Evolutionary conservation across 2,888 invertebrate species (phyloP), one percentile per base, ranked within the genome.

Genomic region (Drosophila diplacantha): DNA sequence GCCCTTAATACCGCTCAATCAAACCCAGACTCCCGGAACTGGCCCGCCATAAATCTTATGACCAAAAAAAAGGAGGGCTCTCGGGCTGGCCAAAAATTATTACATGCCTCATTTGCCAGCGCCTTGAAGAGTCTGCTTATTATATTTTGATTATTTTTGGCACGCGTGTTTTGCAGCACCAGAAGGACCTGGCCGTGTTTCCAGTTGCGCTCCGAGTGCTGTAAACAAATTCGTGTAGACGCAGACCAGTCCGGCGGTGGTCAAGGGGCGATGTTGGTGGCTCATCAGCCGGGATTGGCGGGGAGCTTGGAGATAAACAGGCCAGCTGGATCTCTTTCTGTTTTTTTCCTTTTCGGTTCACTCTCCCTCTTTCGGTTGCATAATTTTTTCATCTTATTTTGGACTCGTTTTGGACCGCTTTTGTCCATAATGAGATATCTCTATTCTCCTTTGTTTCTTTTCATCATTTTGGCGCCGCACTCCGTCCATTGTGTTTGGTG

Each of bases 391-490:
- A 76, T 77, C 77, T 77, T 70, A 69, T 77, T 77, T 70, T 41
- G 65, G 44, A 44, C 65, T 57, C 65, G 52, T 67, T 77, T 74
- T 73, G 78, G 73, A 69, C 75, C 65, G 71, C 77, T 77, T 65
- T 78, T 78, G 74, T 75, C 74, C 78, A 78, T 78, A 81, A 78
- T 78, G 81, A 81, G 78, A 81, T 78, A 78, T 78, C 78, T 78
- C 78, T 74, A 81, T 78, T 78, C 74, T 72, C 78, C 75, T 81
- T 78, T 81, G 78, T 81, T 78, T 81, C 81, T 74, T 81, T 78
- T 71, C 73, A 75, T 75, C 72, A 75, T 72, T 72, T 65, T 65
- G 63, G 35, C 57, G 52, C 52, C 58, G 53, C 57, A 47, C 59
- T 44, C 35, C 20, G 32, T 56, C 49, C 52, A 52, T 62, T 73